Conservation (phyloP, 2,888 invertebrate genomes). For the Thereva unica region DNA sequence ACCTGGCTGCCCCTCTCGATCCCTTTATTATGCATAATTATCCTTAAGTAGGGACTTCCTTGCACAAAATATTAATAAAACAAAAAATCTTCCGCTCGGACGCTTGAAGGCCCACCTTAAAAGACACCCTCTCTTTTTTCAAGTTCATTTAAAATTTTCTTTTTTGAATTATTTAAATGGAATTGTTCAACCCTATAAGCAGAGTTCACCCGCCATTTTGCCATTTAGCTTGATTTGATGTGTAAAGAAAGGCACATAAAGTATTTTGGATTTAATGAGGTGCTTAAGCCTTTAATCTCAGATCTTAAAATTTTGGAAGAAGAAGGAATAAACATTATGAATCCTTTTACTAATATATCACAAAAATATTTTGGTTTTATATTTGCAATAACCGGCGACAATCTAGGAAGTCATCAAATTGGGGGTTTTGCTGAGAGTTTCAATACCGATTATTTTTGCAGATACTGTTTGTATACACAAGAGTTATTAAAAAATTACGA, state of each 20-base stretch:
- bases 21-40: no score
- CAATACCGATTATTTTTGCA: constrained; percentile 44
- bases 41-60: no score
- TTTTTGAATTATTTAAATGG: no score
- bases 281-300: constrained; percentile 43
- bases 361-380: constrained; percentile 43
- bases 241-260: constrained; percentile 45
- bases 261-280: constrained; percentile 44
- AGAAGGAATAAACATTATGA: constrained; percentile 41
- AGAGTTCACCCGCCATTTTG: no score
- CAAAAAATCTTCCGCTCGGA: no score
- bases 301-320: constrained; percentile 45
- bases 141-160: no score
- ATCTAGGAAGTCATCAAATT: constrained; percentile 47
- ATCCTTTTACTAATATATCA: constrained; percentile 7
- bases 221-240: constrained; percentile 45
- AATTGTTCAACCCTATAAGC: no score
- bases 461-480: constrained; percentile 42
- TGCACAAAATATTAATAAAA: no score
- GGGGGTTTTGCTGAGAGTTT: constrained; percentile 48
- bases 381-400: constrained; percentile 45
- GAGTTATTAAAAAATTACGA: no score
- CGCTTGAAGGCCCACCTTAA: no score
- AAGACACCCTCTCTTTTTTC: no score
- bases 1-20: no score